Evolutionary conservation across 2,888 invertebrate species (phyloP).

Genomic region (Pammene aurita): DNA sequence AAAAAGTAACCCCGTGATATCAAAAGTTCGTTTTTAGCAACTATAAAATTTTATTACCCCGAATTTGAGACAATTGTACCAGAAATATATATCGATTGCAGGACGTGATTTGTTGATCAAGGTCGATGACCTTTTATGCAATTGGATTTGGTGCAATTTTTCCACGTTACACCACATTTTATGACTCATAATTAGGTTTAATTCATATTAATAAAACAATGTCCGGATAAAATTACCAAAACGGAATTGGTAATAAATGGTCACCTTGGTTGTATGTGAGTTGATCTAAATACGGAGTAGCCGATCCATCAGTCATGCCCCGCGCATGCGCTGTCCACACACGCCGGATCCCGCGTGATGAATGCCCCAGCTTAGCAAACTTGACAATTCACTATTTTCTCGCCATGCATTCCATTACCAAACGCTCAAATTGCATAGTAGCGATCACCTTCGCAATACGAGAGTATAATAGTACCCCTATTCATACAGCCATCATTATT

Average conservation of each 20-base stretch:
- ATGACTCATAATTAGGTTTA: constrained; percentile 60
- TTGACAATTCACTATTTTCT: constrained; percentile 82
- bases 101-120: constrained; percentile 53
- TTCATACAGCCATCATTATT: constrained; percentile 80
- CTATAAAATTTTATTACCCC: constrained; percentile 75
- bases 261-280: constrained; percentile 37
- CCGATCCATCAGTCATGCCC: constrained; percentile 55
- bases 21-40: constrained; percentile 50
- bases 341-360: constrained; percentile 61
- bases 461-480: constrained; percentile 76
- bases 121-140: constrained; percentile 51
- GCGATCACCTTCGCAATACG: constrained; percentile 77
- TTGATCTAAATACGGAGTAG: constrained; percentile 49
- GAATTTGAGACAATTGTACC: constrained; percentile 67
- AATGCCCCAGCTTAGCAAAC: constrained; percentile 68
- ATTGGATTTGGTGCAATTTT: constrained; percentile 48
- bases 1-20: constrained; percentile 14
- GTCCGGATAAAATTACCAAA: constrained; percentile 16
- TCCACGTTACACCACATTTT: constrained; percentile 58
- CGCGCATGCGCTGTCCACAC: constrained; percentile 43
- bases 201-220: constrained; percentile 38
- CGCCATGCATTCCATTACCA: constrained; percentile 77
- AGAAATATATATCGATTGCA: constrained; percentile 54
- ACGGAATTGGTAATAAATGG: constrained; percentile 17
- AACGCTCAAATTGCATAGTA: constrained; percentile 76